Conservation (phyloP, 2,797 vertebrate species). For the Sebastes melanostomus region DNA sequence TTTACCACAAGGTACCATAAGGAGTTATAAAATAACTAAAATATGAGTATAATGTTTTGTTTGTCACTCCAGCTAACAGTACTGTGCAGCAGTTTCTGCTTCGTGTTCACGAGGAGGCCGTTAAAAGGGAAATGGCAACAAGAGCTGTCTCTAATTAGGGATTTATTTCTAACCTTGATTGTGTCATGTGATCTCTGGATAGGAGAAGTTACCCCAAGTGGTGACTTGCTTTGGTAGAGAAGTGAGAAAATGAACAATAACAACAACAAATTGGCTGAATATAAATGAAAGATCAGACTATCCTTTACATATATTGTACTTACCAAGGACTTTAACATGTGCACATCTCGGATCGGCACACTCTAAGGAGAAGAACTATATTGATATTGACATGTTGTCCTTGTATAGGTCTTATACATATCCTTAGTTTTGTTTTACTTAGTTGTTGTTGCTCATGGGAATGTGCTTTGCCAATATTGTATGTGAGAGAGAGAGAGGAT, state of each 20-base stretch:
- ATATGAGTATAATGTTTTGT: no score
- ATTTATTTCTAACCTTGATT: not conserved
- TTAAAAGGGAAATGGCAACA: not conserved
- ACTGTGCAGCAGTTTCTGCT: no score
- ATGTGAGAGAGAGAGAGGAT: not conserved
- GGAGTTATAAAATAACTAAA: no score
- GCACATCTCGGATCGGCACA: no score
- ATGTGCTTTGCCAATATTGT: not conserved
- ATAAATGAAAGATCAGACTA: not conserved
- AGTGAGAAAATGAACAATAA: not conserved
- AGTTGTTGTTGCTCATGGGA: not conserved
- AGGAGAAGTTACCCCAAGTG: not conserved
- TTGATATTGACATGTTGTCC: no score
- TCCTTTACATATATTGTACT: not conserved
- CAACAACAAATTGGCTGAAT: not conserved
- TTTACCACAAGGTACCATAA: no score
- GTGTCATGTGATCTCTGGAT: not conserved
- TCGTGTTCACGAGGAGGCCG: no score
- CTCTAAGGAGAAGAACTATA: no score
- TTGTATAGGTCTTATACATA: not conserved
- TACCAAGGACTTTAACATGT: not conserved
- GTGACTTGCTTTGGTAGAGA: not conserved
- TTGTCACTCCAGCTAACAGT: no score
- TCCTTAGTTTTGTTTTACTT: not conserved
- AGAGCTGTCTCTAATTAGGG: not conserved